Evolutionary conservation across 92 coral and sea anemone genomes (phyloP).

Genomic region (Palythoa caribaeorum): DNA sequence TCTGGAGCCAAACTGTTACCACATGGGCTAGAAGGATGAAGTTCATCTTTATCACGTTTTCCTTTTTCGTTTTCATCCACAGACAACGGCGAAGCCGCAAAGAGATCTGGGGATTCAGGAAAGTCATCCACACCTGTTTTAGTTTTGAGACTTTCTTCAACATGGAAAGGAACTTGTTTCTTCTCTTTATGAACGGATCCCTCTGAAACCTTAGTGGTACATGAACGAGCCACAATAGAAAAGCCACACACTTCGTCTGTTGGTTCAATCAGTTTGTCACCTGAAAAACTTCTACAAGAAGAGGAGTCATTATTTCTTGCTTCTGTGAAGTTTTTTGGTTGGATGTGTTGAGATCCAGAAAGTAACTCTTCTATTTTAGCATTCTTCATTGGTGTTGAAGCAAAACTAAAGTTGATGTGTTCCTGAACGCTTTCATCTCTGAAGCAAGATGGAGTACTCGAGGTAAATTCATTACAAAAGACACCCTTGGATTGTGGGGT

Average conservation of each 20-base stretch:
- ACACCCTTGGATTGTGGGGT: background rate
- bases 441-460: constrained; percentile 31
- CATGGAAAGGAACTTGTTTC: background rate
- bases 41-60: background rate
- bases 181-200: background rate
- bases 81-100: constrained; percentile 14
- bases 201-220: background rate
- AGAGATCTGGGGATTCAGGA: constrained; percentile 33
- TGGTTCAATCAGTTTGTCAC: background rate
- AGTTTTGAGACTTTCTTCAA: background rate
- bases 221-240: constrained; percentile 2
- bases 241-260: constrained; percentile 5
- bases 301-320: background rate
- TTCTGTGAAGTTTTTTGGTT: background rate
- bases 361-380: background rate
- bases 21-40: background rate
- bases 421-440: constrained; percentile 25
- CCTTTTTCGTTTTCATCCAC: constrained; percentile 19
- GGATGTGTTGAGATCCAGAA: background rate
- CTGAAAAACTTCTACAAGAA: background rate
- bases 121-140: constrained; percentile 27
- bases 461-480: background rate
- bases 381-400: constrained; percentile 4
- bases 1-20: background rate
- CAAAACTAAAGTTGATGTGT: constrained; percentile 1